Base-by-base conservation (phyloP, 2,113 vertebrate species). In the Zootoca vivipara region DNA sequence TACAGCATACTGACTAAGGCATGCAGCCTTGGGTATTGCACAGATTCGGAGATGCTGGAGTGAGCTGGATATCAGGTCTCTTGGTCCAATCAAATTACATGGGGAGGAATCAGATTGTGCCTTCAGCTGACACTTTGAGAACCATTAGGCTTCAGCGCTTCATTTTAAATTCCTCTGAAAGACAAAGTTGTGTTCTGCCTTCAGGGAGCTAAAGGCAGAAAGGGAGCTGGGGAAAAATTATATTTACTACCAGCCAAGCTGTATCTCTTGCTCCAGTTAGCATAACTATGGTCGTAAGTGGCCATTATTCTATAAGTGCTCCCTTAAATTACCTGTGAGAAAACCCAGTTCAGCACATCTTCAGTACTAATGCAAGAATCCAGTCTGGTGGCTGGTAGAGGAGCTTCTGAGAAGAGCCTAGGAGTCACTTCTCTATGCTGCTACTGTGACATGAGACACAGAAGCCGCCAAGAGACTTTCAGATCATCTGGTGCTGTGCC, bases 311-410 rank as follows among this genome's bases (percentile, higher is more conserved):
- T 46, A 70, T 88, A 90, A 89, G 38, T 70, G 7, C 20, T 87
- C 7, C 69, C 70, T 58, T 73, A 18, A 24, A 46, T 78, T 30
- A 78, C 58, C 87, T 91, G 78, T 67, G 80, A 70, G 90, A 92
- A 92, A 93, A 88, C 38, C 12, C 87, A 74, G 84, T 72, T 88
- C 89, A 91, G 85, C 58, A 82, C 64, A 87, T 78, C 26, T 20
- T 46, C 38, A 79, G 46, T 40, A 83, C 40, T 94, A 85, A 18
- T 85, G n/a, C 46, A 85, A 56, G 58, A 15, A n/a, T 73, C 46
- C n/a, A 58, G 46, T 35, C n/a, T 38, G 73, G 40, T n/a, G 4
- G n/a, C 56, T 77, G 52, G 9, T 33, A 5, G 33, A 90, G 28
- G 5, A 10, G 13, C 24, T 90, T 33, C 33, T 52, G 46, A 52